Conservation (phyloP, 2,113 vertebrate genomes). For the Martes martes region DNA sequence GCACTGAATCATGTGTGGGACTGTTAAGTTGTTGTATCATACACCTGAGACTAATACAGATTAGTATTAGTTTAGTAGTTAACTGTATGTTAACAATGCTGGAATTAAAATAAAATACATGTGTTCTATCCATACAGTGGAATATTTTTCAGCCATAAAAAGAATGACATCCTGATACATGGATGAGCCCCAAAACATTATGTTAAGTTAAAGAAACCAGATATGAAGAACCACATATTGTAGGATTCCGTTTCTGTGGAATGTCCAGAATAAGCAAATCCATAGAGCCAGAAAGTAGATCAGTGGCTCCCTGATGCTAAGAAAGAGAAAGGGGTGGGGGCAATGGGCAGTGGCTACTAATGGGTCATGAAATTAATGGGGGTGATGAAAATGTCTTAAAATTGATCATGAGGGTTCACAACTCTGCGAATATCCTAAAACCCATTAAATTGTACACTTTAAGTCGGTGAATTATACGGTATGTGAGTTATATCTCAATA, state of each 20-base stretch:
- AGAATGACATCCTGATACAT: neutral
- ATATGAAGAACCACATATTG: neutral
- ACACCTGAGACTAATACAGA: neutral
- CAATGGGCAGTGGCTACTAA: neutral
- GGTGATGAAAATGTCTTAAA: neutral
- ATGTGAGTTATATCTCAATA: neutral
- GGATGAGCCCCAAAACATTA: neutral
- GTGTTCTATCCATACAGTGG: neutral
- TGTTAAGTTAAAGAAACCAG: neutral
- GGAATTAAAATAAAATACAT: neutral
- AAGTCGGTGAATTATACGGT: neutral
- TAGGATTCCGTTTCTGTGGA: neutral
- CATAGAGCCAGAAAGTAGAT: neutral
- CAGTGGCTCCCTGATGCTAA: neutral
- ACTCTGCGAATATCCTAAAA: neutral
- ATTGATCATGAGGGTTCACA: neutral
- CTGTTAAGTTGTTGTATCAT: neutral
- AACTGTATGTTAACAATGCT: neutral
- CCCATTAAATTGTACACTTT: neutral
- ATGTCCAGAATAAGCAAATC: neutral
- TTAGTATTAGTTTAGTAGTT: too few relatives aligned
- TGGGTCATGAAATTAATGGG: neutral
- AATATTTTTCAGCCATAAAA: neutral
- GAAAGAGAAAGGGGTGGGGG: neutral
- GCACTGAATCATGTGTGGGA: neutral